A percentile compares a stretch with the other conserved stretches of the same genome.
Conservation (phyloP, 1,140 invertebrate species). For the Aphelenchoides avenae region DNA sequence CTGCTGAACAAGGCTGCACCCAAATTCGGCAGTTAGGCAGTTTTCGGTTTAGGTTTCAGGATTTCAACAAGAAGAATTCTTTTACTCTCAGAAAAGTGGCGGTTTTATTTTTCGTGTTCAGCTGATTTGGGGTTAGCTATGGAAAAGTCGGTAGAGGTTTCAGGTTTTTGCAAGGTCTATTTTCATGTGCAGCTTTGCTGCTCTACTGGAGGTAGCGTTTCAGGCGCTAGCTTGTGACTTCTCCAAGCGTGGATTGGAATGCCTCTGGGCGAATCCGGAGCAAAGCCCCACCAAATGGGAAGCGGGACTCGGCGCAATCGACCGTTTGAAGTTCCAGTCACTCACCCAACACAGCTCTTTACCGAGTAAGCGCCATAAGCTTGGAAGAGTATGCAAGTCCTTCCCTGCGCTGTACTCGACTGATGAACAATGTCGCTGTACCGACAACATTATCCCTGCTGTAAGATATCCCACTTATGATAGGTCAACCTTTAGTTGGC, state of each 20-base stretch:
- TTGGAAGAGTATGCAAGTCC: conserved; percentile 7
- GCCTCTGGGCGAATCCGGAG: conserved; percentile 49
- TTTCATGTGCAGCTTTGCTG: no score
- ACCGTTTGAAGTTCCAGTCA: conserved; percentile 45
- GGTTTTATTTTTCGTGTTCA: neutral
- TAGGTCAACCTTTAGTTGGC: conserved; percentile 30
- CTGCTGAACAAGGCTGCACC: conserved; percentile 4
- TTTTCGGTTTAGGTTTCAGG: neutral
- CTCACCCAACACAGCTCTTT: conserved; percentile 25
- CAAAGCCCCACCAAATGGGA: conserved; percentile 40
- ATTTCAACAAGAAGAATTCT: no score
- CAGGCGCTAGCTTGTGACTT: conserved; percentile 53
- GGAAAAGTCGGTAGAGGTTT: conserved; percentile 1
- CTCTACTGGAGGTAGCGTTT: no score
- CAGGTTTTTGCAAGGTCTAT: conserved; percentile 15
- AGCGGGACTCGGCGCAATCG: conserved; percentile 51
- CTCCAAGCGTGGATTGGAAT: conserved; percentile 46
- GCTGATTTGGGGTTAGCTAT: neutral
- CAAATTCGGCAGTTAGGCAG: neutral
- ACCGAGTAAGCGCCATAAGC: conserved; percentile 25
- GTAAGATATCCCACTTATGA: conserved; percentile 28
- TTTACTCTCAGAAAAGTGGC: no score
- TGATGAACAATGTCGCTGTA: neutral
- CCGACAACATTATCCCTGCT: neutral
- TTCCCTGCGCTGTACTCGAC: conserved; percentile 10